Evolutionary conservation across 2,113 vertebrate species (phyloP).

Genomic region (Leucoraja erinaceus): DNA sequence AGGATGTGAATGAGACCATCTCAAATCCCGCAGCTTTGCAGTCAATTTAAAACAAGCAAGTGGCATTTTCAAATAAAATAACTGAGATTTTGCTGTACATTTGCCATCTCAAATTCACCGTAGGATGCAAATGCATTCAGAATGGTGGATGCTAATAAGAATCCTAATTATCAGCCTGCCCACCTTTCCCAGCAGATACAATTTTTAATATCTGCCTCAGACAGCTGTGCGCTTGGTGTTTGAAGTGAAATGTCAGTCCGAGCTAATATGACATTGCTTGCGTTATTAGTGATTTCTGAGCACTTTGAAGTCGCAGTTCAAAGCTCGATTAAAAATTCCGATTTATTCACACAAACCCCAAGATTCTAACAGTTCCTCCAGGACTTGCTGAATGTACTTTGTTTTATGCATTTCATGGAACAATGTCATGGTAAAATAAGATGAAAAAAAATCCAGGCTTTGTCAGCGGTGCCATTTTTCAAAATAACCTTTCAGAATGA

Average conservation of each 20-base stretch:
- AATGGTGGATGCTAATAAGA: conserved; percentile 14
- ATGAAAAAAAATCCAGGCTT: conserved; percentile 48
- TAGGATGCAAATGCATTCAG: not conserved
- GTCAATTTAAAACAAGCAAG: not conserved
- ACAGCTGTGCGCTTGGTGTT: conserved; percentile 56
- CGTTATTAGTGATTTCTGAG: conserved; percentile 54
- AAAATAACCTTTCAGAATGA: conserved; percentile 46
- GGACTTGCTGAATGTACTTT: conserved; percentile 43
- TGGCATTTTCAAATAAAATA: conserved; percentile 16
- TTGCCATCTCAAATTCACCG: not conserved
- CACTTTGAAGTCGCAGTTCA: conserved; percentile 70
- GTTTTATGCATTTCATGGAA: conserved; percentile 43
- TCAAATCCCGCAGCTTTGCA: not conserved
- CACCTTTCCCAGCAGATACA: conserved; percentile 57
- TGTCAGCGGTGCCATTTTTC: conserved; percentile 44
- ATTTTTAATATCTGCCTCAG: conserved; percentile 63
- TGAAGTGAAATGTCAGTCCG: conserved; percentile 62
- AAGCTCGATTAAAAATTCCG: conserved; percentile 77
- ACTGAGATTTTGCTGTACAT: not conserved
- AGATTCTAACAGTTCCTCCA: conserved; percentile 51
- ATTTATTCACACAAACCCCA: conserved; percentile 52
- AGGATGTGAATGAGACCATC: not conserved
- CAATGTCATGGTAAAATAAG: conserved; percentile 44
- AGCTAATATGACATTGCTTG: conserved; percentile 53
- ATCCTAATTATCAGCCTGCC: conserved; percentile 61